A percentile compares a stretch with the other conserved stretches of the same genome.
These are phyloP conservation scores for Trachurus trachurus DNA, from an alignment of 2,797 vertebrate genomes.

Conservation along the genomic window DNA sequence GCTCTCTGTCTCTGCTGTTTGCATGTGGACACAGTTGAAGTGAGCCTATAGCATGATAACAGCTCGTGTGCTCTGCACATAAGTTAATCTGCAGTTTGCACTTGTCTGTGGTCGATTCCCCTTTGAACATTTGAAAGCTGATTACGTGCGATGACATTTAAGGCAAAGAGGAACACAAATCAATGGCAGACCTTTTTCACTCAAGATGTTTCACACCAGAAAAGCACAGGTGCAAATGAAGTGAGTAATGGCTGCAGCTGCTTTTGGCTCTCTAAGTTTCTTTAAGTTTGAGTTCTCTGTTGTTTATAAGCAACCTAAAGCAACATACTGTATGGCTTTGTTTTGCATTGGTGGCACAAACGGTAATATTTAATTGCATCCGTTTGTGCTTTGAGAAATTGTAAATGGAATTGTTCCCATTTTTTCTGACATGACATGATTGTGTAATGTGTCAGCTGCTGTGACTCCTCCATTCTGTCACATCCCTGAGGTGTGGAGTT, in stretches of 20 bases:
- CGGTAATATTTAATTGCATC: neutral
- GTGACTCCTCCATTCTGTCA: neutral
- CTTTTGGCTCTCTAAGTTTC: neutral
- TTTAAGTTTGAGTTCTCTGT: neutral
- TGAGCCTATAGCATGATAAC: constrained; percentile 17
- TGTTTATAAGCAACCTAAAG: neutral
- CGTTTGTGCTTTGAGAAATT: neutral
- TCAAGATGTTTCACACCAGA: neutral
- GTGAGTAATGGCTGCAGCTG: neutral
- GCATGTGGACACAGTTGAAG: constrained; percentile 17
- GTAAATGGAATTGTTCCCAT: neutral
- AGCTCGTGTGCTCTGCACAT: neutral
- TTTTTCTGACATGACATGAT: neutral
- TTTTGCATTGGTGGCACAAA: neutral
- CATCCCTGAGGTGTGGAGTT: neutral
- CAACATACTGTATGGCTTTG: neutral
- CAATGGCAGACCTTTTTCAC: neutral
- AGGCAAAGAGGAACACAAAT: neutral
- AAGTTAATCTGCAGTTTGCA: constrained; percentile 2
- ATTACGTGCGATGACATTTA: constrained; percentile 12
- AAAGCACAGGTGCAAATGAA: constrained; percentile 16
- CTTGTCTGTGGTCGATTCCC: neutral
- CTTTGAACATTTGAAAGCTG: neutral
- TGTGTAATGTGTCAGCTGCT: neutral
- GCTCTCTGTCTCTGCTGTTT: constrained; percentile 32